Conservation (phyloP, 1,140 invertebrate genomes). For the Aphaenogaster ashmeadi region DNA sequence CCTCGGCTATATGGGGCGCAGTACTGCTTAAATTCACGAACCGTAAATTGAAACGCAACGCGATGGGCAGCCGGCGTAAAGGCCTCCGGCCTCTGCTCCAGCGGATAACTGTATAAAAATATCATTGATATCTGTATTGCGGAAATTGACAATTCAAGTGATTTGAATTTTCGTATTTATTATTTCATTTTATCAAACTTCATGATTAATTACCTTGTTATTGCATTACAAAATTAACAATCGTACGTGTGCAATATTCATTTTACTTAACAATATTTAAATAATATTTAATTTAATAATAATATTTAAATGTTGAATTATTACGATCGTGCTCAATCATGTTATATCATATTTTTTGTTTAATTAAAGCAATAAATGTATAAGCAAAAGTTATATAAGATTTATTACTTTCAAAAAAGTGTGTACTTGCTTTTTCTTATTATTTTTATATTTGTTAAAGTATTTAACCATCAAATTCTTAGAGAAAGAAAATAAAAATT, state of each 20-base stretch:
- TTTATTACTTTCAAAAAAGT: not conserved
- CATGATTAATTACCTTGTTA: not conserved
- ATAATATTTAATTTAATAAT: not conserved
- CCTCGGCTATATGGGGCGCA: slow-evolving; percentile 72
- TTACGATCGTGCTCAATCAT: not conserved
- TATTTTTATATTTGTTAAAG: not conserved
- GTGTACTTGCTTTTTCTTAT: not conserved
- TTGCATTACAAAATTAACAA: not conserved
- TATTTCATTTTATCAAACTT: not conserved
- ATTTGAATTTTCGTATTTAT: not conserved
- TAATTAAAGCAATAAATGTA: not conserved
- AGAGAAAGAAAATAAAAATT: not conserved
- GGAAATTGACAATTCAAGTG: not conserved
- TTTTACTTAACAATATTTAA: not conserved
- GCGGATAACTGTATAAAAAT: slow-evolving; percentile 54
- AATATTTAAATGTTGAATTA: slow-evolving; percentile 22
- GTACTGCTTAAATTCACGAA: slow-evolving; percentile 76
- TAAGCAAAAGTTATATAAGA: not conserved
- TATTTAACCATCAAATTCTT: slow-evolving; percentile 11
- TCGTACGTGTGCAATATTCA: not conserved
- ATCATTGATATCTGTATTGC: not conserved
- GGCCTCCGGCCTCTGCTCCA: slow-evolving; percentile 53
- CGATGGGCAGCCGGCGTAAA: slow-evolving; percentile 77
- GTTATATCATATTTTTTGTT: not conserved
- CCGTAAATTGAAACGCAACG: slow-evolving; percentile 75